phyloP scores from a whole-genome alignment of 2,797 vertebrate genomes.

The Acanthis flammea region DNA sequence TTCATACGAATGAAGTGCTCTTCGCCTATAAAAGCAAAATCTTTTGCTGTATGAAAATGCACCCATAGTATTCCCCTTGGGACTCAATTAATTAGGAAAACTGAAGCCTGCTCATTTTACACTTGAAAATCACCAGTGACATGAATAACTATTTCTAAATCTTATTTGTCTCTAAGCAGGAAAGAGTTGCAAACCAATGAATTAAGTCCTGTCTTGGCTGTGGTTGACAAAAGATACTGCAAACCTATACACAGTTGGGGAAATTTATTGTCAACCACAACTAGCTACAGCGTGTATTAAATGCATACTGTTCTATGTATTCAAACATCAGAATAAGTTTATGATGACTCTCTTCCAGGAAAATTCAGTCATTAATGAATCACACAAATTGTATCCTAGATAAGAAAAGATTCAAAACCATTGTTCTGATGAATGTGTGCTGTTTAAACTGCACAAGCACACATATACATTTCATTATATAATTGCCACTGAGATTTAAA shows the following conservation, averaged over 20 bases:
- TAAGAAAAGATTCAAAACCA: background rate
- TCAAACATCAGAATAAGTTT: background rate
- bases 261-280: background rate
- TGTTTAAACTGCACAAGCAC: background rate
- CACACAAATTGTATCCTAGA: background rate
- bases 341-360: background rate
- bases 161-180: background rate
- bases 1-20: background rate
- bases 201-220: background rate
- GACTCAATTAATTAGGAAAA: constrained; percentile 56
- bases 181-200: background rate
- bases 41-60: background rate
- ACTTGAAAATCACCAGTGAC: constrained; percentile 12
- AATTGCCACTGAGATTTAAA: background rate
- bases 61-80: background rate
- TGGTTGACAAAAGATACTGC: background rate
- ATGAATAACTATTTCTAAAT: constrained; percentile 37
- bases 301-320: background rate
- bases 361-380: background rate
- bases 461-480: background rate
- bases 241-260: background rate
- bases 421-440: background rate
- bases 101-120: background rate
- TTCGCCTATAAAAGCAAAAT: constrained; percentile 7
- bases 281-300: background rate